These are phyloP conservation scores for Torymus aiolomorphi DNA, from an alignment of 2,888 invertebrate genomes.

Conservation along the genomic window DNA sequence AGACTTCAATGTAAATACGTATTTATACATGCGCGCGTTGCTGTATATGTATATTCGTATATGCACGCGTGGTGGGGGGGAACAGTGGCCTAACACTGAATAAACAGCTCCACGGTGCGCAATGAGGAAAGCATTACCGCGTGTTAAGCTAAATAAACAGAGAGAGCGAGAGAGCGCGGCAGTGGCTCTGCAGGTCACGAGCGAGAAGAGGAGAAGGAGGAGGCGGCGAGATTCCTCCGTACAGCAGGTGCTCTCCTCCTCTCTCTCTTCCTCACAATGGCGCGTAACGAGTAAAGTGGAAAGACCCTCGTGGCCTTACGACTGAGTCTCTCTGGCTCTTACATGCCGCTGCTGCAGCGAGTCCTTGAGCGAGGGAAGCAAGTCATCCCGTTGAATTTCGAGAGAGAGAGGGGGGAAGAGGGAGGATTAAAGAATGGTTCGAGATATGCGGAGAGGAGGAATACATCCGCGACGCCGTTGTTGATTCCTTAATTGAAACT, in stretches of 20 bases:
- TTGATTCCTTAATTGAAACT: too few species aligned
- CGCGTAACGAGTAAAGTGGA: constrained; percentile 42
- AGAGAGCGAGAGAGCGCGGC: not conserved
- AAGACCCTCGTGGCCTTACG: constrained; percentile 34
- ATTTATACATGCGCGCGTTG: not conserved
- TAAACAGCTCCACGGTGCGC: constrained; percentile 44
- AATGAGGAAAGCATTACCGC: constrained; percentile 53
- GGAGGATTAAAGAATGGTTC: too few species aligned
- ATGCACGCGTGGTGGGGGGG: constrained; percentile 9
- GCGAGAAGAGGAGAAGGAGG: not conserved
- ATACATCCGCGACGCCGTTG: too few species aligned
- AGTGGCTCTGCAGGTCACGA: constrained; percentile 5
- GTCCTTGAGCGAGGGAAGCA: too few species aligned
- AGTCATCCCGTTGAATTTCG: too few species aligned
- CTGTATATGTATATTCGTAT: not conserved
- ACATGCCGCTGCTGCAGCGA: too few species aligned
- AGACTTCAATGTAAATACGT: constrained; percentile 24
- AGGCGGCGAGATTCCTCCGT: constrained; percentile 11
- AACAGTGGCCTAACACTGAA: constrained; percentile 46
- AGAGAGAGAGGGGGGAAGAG: too few species aligned
- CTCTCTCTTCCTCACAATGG: not conserved
- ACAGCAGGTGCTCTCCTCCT: not conserved
- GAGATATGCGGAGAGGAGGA: too few species aligned
- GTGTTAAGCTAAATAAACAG: constrained; percentile 54
- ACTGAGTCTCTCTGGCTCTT: too few species aligned